Evolutionary conservation across 2,888 invertebrate species (phyloP).

Genomic region (Tethea ocularis): DNA sequence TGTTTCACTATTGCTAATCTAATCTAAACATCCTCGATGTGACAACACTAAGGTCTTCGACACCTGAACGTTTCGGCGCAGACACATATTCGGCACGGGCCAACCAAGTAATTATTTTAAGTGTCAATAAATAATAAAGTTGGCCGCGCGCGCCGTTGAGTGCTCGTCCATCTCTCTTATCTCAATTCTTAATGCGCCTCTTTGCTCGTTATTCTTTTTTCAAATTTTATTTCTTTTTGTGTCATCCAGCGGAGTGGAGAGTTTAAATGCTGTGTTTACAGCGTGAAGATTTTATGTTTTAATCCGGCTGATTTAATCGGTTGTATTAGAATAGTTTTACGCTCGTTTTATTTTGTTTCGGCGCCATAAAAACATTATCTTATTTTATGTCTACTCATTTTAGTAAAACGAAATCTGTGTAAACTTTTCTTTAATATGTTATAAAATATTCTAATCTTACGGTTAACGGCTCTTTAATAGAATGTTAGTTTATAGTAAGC

Average conservation of each 20-base stretch:
- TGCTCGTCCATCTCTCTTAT: conserved; percentile 83
- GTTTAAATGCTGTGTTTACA: conserved; percentile 81
- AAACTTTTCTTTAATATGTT: conserved; percentile 45
- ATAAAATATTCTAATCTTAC: conserved; percentile 30
- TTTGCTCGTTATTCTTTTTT: conserved; percentile 75
- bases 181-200: conserved; percentile 83
- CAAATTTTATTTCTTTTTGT: conserved; percentile 61
- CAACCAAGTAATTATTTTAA: conserved; percentile 81
- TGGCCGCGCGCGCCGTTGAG: conserved; percentile 73
- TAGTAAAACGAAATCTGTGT: conserved; percentile 44
- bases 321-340: conserved; percentile 53
- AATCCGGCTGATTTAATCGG: conserved; percentile 75
- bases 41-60: conserved; percentile 51
- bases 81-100: conserved; percentile 74
- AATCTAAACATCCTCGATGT: background rate
- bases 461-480: conserved; percentile 44
- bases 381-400: conserved; percentile 51
- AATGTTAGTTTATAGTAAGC: conserved; percentile 37
- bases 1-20: background rate
- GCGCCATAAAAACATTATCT: conserved; percentile 54
- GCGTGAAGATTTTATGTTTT: conserved; percentile 80
- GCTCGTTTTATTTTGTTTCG: conserved; percentile 41
- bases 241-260: conserved; percentile 68
- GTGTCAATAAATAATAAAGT: conserved; percentile 84
- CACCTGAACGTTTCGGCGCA: conserved; percentile 29